Percentiles rank a stretch among this genome's conserved stretches.
These are phyloP conservation scores for Meteorus cinctellus DNA, from an alignment of 2,888 invertebrate genomes.

Conservation along the genomic window DNA sequence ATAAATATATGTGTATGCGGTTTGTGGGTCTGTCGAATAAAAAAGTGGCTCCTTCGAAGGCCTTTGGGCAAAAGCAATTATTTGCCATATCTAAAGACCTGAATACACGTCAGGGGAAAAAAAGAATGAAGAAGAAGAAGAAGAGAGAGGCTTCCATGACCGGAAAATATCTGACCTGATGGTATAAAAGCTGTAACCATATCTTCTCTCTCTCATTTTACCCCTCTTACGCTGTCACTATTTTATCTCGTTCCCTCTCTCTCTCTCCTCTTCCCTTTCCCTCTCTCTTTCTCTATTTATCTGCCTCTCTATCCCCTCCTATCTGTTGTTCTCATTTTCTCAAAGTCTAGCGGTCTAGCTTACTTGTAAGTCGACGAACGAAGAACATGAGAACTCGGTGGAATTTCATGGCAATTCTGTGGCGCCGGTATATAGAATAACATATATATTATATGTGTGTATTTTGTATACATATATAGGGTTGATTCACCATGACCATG, in stretches of 20 bases:
- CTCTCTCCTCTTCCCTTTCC: neutral
- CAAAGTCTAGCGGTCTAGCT: neutral
- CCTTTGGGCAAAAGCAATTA: slow-evolving; percentile 48
- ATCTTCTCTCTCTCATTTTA: neutral
- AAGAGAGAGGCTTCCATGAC: neutral
- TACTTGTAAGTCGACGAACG: slow-evolving; percentile 19
- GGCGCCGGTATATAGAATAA: slow-evolving; percentile 13
- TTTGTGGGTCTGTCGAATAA: slow-evolving; percentile 3
- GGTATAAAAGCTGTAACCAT: neutral
- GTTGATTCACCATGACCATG: slow-evolving; percentile 28
- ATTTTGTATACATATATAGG: neutral
- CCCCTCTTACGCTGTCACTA: neutral
- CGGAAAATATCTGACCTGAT: neutral
- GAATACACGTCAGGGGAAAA: slow-evolving; percentile 29
- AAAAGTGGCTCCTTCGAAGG: slow-evolving; percentile 49
- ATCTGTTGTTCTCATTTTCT: neutral
- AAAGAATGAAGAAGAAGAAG: slow-evolving; percentile 9
- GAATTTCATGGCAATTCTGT: slow-evolving; percentile 25
- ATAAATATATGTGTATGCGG: neutral
- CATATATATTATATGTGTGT: slow-evolving; percentile 1
- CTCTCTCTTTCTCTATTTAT: neutral
- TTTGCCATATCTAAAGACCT: slow-evolving; percentile 42
- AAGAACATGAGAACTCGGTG: neutral
- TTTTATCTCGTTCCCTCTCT: too few relatives aligned
- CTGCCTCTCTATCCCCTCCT: neutral